Percentiles rank a stretch among this genome's conserved stretches.
phyloP scores from a whole-genome alignment of 2,888 invertebrate species.

The Hermodice carunculata region DNA sequence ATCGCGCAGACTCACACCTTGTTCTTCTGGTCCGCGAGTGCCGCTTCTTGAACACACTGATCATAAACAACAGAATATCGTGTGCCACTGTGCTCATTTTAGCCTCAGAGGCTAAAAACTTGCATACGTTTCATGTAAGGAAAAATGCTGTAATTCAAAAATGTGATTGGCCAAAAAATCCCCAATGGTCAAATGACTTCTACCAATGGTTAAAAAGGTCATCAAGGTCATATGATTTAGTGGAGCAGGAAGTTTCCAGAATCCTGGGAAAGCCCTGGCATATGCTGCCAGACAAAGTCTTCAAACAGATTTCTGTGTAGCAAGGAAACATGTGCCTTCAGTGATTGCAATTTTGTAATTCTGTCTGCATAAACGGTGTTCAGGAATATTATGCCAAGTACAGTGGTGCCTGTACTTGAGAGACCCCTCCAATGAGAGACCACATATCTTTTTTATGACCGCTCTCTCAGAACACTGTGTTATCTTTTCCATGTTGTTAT shows the following conservation, averaged over 20 bases:
- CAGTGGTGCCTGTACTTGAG: too few species aligned
- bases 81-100: conserved; percentile 82
- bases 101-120: conserved; percentile 76
- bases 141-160: conserved; percentile 79
- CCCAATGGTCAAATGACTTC: conserved; percentile 79
- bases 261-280: conserved; percentile 77
- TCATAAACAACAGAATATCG: conserved; percentile 81
- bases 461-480: too few species aligned
- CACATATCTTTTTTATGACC: too few species aligned
- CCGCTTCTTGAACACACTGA: conserved; percentile 78
- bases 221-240: conserved; percentile 76
- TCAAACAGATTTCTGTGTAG: too few species aligned
- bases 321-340: too few species aligned
- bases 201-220: conserved; percentile 77
- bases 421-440: too few species aligned
- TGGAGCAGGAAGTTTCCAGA: conserved; percentile 79
- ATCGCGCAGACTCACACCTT: conserved; percentile 79
- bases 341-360: too few species aligned
- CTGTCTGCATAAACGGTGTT: too few species aligned
- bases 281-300: too few species aligned
- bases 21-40: conserved; percentile 79
- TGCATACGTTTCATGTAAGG: conserved; percentile 77
- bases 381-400: too few species aligned
- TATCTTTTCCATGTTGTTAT: too few species aligned
- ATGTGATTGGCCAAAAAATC: conserved; percentile 77